Base-by-base conservation (phyloP, 2,888 invertebrate species). In the Apotomis capreana region DNA sequence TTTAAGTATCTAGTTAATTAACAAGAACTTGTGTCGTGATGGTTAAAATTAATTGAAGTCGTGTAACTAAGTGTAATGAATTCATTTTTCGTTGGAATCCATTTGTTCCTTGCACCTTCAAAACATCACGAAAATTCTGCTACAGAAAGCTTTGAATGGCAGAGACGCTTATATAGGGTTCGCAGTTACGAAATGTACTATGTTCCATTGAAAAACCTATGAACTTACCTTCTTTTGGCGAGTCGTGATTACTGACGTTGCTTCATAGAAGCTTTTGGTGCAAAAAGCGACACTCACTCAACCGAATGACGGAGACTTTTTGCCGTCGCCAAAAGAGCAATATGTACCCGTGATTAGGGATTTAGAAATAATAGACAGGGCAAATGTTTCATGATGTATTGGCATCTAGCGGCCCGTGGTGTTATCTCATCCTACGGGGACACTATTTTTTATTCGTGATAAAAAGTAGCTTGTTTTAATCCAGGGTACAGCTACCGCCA, bases 281-380 rank as follows among this genome's bases (percentile, higher is more conserved):
- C 60, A 70, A 69, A 70, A 70, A 65, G 64, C 69, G 55, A 59
- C 40, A 36, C 51, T 57, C 67, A 70, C 70, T 71, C 26, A 51
- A 36, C 61, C 44, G 51, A 57, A 67, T 55, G 70, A 60, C 65
- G 58, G 13, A 59, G 51, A 44, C 54, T 54, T 65, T 61, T 57
- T 44, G 44, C 46, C 46, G 54, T 61, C 61, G 40, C 58, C 3
- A 52, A 52, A 59, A 58, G 40, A 64, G 52, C 63, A 44, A 59
- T 58, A 58, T 40, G 6, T 51, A 37, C 40, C 49, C 15, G 65
- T 67, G 37, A 57, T 57, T 44, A 15, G 12, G 12, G 49, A 26
- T 13, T 13, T 59, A 49, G 26, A 49, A 12, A 12, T 26, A 12
- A 37, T 37, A 49, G 49, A 49, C 2, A 9, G 3, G 49, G 9